Percentiles rank a stretch among this genome's conserved stretches.
Evolutionary conservation across 2,888 invertebrate genomes (phyloP).

Genomic region (Bruchidius siliquastri): DNA sequence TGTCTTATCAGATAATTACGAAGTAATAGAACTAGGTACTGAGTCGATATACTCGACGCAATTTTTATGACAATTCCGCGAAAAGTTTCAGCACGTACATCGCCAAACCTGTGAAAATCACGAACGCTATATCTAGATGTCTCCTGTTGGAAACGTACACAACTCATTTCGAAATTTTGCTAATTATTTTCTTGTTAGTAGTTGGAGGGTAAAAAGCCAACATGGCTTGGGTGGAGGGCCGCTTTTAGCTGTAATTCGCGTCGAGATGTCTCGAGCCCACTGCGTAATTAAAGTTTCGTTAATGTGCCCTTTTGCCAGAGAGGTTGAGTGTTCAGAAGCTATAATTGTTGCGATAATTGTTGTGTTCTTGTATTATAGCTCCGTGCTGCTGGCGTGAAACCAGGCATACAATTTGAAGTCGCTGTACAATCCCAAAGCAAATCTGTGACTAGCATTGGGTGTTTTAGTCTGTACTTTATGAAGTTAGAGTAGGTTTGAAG

Average conservation of each 20-base stretch:
- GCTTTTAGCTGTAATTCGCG: background rate
- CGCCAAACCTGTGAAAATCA: background rate
- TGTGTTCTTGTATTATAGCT: background rate
- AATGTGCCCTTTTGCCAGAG: background rate
- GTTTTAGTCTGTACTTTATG: no score
- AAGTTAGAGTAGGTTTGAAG: no score
- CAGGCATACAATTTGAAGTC: background rate
- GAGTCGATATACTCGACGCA: no score
- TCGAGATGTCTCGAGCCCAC: background rate
- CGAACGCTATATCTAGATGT: background rate
- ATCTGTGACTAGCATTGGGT: background rate
- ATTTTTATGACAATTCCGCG: no score
- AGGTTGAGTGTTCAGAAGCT: background rate
- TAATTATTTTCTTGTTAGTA: background rate
- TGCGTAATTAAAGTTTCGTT: background rate
- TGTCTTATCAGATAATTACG: no score
- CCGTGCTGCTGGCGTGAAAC: background rate
- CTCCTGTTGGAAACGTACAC: background rate
- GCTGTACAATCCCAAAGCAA: background rate
- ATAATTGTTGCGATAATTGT: background rate
- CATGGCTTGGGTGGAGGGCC: background rate
- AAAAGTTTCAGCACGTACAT: background rate
- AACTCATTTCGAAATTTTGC: background rate
- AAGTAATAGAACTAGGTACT: no score
- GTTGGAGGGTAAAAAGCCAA: background rate